A percentile compares a stretch with the other conserved stretches of the same genome.
Evolutionary conservation across 37 sponge, comb jelly and placozoan species (phyloP).

Genomic region (Tethya wilhelma): DNA sequence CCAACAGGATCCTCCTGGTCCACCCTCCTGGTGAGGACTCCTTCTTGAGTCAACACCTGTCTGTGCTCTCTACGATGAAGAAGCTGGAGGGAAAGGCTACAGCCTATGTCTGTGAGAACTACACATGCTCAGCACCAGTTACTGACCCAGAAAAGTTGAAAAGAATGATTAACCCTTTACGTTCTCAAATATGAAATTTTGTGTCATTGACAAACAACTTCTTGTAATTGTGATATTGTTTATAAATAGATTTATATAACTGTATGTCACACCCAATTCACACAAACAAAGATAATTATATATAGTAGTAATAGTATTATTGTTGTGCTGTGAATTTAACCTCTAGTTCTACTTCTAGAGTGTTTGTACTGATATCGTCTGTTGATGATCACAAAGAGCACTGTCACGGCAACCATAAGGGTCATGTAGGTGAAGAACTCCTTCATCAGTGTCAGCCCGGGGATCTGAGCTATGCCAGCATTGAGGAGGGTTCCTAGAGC

Average conservation of each 20-base stretch:
- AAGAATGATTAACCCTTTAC: slow-evolving; percentile 23
- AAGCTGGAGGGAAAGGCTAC: slow-evolving; percentile 52
- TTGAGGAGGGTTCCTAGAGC: slow-evolving; percentile 62
- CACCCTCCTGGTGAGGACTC: slow-evolving; percentile 20
- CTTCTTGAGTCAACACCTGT: slow-evolving; percentile 30
- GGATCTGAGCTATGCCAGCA: slow-evolving; percentile 70
- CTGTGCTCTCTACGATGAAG: slow-evolving; percentile 25
- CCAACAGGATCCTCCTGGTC: slow-evolving; percentile 45
- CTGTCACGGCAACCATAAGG: slow-evolving; percentile 54
- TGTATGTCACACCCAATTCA: too few species aligned
- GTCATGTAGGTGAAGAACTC: slow-evolving; percentile 61
- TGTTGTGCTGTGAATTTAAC: neutral
- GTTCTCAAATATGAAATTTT: neutral
- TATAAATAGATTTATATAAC: too few species aligned
- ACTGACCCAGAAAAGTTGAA: slow-evolving; percentile 28
- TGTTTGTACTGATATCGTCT: slow-evolving; percentile 11
- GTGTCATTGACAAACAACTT: too few species aligned
- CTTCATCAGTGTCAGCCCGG: slow-evolving; percentile 22
- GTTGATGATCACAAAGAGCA: slow-evolving; percentile 36
- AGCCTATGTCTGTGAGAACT: slow-evolving; percentile 73
- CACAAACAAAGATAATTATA: too few species aligned
- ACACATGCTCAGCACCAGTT: slow-evolving; percentile 50
- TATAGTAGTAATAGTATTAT: neutral
- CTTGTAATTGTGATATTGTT: too few species aligned
- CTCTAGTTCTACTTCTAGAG: neutral